phyloP scores from a whole-genome alignment of 1,140 invertebrate species.

The Calliopsis andreniformis region DNA sequence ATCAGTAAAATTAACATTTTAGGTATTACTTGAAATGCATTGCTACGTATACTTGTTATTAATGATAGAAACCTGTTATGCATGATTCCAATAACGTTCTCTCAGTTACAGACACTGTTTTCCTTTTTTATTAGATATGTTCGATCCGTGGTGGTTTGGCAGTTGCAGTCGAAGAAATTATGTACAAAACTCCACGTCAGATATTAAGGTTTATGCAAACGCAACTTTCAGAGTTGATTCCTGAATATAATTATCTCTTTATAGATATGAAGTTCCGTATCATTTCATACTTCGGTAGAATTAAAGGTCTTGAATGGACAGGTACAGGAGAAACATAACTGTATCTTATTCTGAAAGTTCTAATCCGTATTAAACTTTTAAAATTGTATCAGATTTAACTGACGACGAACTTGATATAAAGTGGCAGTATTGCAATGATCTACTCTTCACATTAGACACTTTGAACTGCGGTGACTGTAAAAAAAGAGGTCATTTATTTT shows the following conservation, averaged over 20 bases:
- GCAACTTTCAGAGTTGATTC: constrained; percentile 65
- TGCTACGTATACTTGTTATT: neutral
- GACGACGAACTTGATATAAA: constrained; percentile 70
- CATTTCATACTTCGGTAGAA: constrained; percentile 71
- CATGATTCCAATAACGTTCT: neutral
- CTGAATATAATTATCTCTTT: constrained; percentile 67
- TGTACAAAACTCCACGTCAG: constrained; percentile 58
- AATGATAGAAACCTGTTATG: neutral
- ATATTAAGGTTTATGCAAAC: constrained; percentile 64
- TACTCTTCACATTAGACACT: constrained; percentile 65
- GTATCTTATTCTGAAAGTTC: neutral
- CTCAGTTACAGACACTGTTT: constrained; percentile 1
- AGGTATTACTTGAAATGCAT: no score
- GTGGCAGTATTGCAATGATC: constrained; percentile 68
- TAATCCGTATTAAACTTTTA: constrained; percentile 9
- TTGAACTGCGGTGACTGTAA: constrained; percentile 72
- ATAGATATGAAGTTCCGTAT: constrained; percentile 71
- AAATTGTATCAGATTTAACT: constrained; percentile 68
- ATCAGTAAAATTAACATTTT: no score
- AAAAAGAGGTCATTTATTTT: constrained; percentile 70
- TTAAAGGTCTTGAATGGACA: constrained; percentile 62
- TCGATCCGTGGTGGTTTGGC: constrained; percentile 66
- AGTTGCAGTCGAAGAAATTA: constrained; percentile 53
- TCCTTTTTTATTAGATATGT: constrained; percentile 61
- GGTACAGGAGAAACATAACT: constrained; percentile 48